Base-by-base conservation (phyloP, 2,888 invertebrate species). In the Perizoma flavofasciatum region DNA sequence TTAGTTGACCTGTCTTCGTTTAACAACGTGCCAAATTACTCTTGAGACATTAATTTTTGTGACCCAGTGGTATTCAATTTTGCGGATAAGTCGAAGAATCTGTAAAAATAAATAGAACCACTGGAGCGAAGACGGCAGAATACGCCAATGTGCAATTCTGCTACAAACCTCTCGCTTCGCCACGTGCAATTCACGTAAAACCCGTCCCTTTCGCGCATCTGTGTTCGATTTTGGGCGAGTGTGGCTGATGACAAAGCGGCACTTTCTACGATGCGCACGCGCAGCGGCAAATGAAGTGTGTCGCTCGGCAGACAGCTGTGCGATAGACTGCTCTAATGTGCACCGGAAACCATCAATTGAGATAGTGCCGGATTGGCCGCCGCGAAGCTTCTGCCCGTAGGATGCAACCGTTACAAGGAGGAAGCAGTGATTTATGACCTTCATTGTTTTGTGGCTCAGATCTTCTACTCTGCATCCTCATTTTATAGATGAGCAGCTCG, bases 331-430 rank as follows among this genome's bases (percentile, higher is more conserved):
- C 77, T 83, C 85, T 85, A 89, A 89, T 86, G 85, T 84, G 76
- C 88, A 75, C 88, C 91, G 92, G 92, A 92, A 92, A 85, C 87
- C 83, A 92, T 91, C 89, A 90, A 92, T 92, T 91, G 79, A 88
- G 89, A 89, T 88, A 88, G 88, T 85, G 85, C 81, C 79, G 87
- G 87, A 88, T 90, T 84, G 89, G 86, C 65, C 84, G 79, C 86
- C 82, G 83, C 86, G 83, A 82, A 85, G 85, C 85, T 86, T 75
- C 83, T 82, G 80, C 79, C 74, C 77, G 86, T 86, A 87, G 90
- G 90, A 90, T 86, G 89, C 83, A 79, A 84, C 89, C 83, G 87
- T 88, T 88, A 82, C 74, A 82, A 76, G 79, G 81, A 89, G 91
- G 90, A 91, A 89, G 78, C 88, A 65, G 83, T 88, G 91, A 90